Conservation (phyloP, 2,113 vertebrate species). For the Hydrolagus affinis region DNA sequence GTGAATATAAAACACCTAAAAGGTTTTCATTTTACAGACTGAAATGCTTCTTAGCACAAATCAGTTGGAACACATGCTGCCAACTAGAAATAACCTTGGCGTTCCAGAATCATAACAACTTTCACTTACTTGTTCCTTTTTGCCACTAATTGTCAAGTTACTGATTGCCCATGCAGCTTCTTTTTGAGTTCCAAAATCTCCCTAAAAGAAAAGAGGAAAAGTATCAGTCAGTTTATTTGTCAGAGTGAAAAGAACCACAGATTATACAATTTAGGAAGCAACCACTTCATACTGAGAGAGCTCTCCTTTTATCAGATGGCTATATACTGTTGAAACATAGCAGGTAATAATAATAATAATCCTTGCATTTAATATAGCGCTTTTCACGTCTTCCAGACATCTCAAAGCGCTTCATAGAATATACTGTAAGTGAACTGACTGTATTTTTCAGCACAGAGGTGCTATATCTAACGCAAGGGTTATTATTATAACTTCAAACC, state of each 20-base stretch:
- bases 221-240: not conserved
- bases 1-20: slow-evolving; percentile 28
- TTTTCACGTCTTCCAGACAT: too few species aligned
- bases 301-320: not conserved
- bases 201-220: slow-evolving; percentile 61
- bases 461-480: too few species aligned
- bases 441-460: too few species aligned
- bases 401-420: too few species aligned
- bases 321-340: too few species aligned
- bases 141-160: slow-evolving; percentile 97
- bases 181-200: slow-evolving; percentile 97
- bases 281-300: not conserved
- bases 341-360: too few species aligned
- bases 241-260: not conserved
- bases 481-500: too few species aligned
- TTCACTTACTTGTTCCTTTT: slow-evolving; percentile 87
- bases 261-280: not conserved
- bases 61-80: too few species aligned
- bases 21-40: not conserved
- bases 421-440: too few species aligned
- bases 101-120: not conserved
- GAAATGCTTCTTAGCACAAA: too few species aligned
- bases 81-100: too few species aligned
- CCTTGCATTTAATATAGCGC: too few species aligned
- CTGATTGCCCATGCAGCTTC: slow-evolving; percentile 99